These are phyloP conservation scores for Chironomus tentans DNA, from an alignment of 2,888 invertebrate species.

Conservation along the genomic window DNA sequence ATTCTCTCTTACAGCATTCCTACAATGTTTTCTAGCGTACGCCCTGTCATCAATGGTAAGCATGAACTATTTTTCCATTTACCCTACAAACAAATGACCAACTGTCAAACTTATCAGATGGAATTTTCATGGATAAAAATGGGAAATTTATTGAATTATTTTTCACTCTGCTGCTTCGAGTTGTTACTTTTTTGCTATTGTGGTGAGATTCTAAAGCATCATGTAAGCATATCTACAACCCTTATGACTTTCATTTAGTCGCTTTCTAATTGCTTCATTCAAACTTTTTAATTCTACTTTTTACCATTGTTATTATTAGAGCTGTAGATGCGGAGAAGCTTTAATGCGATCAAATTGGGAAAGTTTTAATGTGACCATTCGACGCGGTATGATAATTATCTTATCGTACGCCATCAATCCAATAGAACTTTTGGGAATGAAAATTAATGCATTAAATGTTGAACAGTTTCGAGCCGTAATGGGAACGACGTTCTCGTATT, in stretches of 20 bases:
- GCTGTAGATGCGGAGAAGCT: slow-evolving; percentile 3
- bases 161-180: slow-evolving; percentile 34
- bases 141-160: slow-evolving; percentile 35
- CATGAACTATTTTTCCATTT: not conserved
- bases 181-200: slow-evolving; percentile 37
- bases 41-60: not conserved
- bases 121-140: slow-evolving; percentile 28
- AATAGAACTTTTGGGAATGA: not conserved
- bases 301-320: not conserved
- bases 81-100: not conserved
- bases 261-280: not conserved
- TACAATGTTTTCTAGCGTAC: not conserved
- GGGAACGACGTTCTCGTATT: not conserved
- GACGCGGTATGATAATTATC: not conserved
- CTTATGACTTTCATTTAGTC: not conserved
- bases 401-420: not conserved
- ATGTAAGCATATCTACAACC: slow-evolving; percentile 11
- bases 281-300: not conserved
- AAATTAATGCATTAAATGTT: not conserved
- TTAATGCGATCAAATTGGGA: not conserved
- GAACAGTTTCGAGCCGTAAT: slow-evolving; percentile 18
- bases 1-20: not conserved
- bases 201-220: slow-evolving; percentile 32
- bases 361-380: not conserved
- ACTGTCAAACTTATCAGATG: slow-evolving; percentile 9